Base-by-base conservation (phyloP, 1,140 invertebrate species). In the Hestina assimilis region DNA sequence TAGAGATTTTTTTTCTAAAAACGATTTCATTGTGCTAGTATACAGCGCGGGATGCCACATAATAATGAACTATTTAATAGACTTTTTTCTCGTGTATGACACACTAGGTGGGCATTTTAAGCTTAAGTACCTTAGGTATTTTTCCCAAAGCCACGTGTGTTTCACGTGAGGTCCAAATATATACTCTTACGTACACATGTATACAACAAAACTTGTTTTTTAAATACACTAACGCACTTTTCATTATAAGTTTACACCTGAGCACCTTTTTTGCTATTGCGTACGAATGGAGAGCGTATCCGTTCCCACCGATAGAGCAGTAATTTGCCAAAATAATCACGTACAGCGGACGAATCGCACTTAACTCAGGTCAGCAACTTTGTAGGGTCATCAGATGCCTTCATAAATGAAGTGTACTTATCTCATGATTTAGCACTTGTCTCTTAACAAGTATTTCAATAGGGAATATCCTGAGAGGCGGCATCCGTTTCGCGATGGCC, bases 281-380 rank as follows among this genome's bases (percentile, higher is more conserved):
- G 11, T 50, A 33, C 45, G 50, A 54, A 71, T 20, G 19, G 12
- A 7, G 23, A 41, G 29, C 29, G 19, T 24, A 53, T 82, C 79
- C 79, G 70, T 82, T 83, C 80, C 59, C 80, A 83, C 63, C 72
- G 47, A 17, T 21, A 26, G 52, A 28, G 45, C 35, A 63, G 47
- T 54, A 60, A 40, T 59, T 79, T 59, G 74, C 66, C 63, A 65
- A 76, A 76, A 75, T 69, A 47, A 77, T 83, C 79, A 83, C 79
- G 79, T 79, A 64, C 66, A 8, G 54, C 23, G 41, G 51, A 63
- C 55, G 50, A 48, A 35, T 20, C 21, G 24, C 64, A 60, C 66
- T 69, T 61, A 55, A 62, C 59, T 69, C 46, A 69, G 51, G 60
- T 63, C 59, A 67, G 66, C 57, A 28, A 29, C 29, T 41, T 35